These are phyloP conservation scores for Atlantisia rogersi DNA, from an alignment of 2,113 vertebrate species.

Conservation along the genomic window DNA sequence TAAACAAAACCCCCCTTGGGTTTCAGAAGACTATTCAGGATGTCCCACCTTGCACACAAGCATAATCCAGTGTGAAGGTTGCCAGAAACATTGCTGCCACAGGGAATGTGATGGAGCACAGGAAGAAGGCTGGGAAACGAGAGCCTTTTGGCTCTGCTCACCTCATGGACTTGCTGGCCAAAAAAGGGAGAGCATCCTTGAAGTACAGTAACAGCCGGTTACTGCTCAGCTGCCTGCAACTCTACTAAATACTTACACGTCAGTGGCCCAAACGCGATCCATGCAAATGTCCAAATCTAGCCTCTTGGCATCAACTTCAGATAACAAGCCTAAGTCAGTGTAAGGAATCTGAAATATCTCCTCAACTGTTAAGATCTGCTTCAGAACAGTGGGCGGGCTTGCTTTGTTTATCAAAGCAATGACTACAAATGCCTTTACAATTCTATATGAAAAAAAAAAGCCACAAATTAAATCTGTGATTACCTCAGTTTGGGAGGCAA, in stretches of 20 bases:
- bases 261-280: too few species aligned
- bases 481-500: background rate
- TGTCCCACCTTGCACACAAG: background rate
- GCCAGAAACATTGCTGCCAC: rapidly evolving
- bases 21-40: background rate
- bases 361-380: background rate
- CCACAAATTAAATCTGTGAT: background rate
- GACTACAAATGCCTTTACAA: background rate
- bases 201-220: background rate
- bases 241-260: background rate
- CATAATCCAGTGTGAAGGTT: background rate
- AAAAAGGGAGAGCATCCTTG: background rate
- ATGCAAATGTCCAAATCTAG: background rate
- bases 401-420: background rate
- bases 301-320: background rate
- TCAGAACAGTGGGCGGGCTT: background rate
- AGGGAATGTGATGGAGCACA: background rate
- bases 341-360: background rate
- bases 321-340: background rate
- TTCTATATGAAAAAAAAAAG: background rate
- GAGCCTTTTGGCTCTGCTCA: background rate
- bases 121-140: background rate
- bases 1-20: background rate
- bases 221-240: background rate
- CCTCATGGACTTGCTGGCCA: background rate